Base-by-base conservation (phyloP, 2,113 vertebrate genomes). In the Odontesthes bonariensis region DNA sequence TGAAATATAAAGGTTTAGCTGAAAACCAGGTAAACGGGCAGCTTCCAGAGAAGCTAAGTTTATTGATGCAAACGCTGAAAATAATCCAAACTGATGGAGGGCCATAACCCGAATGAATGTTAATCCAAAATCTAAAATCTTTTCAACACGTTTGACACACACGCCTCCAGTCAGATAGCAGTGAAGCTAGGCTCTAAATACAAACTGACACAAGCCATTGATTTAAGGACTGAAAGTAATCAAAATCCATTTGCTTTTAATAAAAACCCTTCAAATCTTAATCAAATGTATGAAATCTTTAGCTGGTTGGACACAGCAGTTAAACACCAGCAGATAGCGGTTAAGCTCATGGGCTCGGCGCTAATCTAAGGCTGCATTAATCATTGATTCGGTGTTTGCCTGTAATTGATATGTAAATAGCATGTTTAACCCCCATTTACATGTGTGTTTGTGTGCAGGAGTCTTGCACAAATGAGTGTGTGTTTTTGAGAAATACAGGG, bases 361-460 rank as follows among this genome's bases (percentile, higher is more conserved):
- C 81, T 90, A 88, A 92, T 91, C 84, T 81, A 23, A 72, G 73
- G 47, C 17, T 5, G 54, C 84, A 87, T 91, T 91, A 88, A 91
- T 91, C 90, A 91, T 89, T 79, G 89, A 91, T 91, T 82, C 69
- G 67, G 58, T 88, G 78, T 81, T 82, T 84, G 89, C 55, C 68
- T 70, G 89, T 91, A 91, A 92, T 89, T 92, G 91, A 92, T 91
- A 91, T 91, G 91, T 91, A 92, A 92, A 92, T 92, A 91, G 71
- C 82, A 78, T 88, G 85, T 91, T 92, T 92, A 92, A 91, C 90
- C 90, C 65, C 81, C 72, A 83, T 87, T 85, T 90, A 83, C 82
- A 69, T 82, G 79, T 75, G 70, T 62, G 86, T 79, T 58, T 86
- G 75, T 62, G 75, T 60, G 69, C 46, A 3, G 16, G 7, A 12